A percentile compares a stretch with the other conserved stretches of the same genome.
These are phyloP conservation scores for Delphinus delphis DNA, from an alignment of 2,113 vertebrate species.

Conservation along the genomic window DNA sequence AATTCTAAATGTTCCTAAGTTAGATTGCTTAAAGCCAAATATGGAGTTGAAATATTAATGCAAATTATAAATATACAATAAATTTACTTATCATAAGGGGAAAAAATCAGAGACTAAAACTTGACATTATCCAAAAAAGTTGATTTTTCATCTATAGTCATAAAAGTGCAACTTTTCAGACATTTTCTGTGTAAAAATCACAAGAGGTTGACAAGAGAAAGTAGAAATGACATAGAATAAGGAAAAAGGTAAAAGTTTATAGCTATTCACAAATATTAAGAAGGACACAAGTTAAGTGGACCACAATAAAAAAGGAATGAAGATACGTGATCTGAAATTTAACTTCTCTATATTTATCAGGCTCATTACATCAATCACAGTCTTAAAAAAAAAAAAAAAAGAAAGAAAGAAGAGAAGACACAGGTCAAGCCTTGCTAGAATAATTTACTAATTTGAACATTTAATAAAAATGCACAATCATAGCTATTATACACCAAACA, in stretches of 20 bases:
- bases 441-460: neutral
- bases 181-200: neutral
- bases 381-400: neutral
- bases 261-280: neutral
- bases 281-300: neutral
- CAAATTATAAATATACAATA: neutral
- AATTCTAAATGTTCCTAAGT: neutral
- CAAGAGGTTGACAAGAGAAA: neutral
- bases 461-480: conserved; percentile 4
- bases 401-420: neutral
- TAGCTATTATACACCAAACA: neutral
- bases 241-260: neutral
- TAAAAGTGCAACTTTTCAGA: neutral
- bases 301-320: neutral
- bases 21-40: neutral
- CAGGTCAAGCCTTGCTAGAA: neutral
- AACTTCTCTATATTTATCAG: neutral
- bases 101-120: neutral
- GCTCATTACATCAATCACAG: neutral
- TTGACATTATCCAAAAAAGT: neutral
- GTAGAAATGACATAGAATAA: neutral
- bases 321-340: conserved; percentile 1
- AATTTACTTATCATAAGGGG: neutral
- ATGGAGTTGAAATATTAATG: neutral
- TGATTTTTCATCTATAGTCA: neutral